These are phyloP conservation scores for Nixonia krombeini DNA, from an alignment of 1,140 invertebrate genomes.

Conservation along the genomic window DNA sequence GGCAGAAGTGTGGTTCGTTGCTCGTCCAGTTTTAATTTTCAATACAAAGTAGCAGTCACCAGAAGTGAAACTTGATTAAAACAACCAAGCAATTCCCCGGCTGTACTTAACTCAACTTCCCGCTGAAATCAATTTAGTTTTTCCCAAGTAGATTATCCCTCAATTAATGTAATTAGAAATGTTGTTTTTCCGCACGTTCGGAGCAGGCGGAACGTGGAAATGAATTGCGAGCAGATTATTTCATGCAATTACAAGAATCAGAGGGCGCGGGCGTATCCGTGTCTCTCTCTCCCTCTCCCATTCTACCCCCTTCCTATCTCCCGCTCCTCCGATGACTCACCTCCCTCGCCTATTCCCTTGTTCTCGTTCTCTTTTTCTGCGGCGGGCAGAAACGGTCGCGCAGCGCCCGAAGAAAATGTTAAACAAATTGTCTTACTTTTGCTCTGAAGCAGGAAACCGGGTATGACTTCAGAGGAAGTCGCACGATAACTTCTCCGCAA, in stretches of 20 bases:
- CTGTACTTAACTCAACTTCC: too few relatives aligned
- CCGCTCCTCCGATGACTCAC: too few relatives aligned
- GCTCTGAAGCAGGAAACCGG: constrained; percentile 15
- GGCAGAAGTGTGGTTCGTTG: too few relatives aligned
- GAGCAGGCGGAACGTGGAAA: not conserved
- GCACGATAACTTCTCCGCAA: constrained; percentile 31
- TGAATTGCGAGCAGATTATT: constrained; percentile 25
- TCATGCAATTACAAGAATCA: constrained; percentile 14
- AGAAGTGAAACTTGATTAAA: too few relatives aligned
- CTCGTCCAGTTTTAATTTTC: too few relatives aligned
- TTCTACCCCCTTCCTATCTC: too few relatives aligned
- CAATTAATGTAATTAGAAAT: constrained; percentile 22
- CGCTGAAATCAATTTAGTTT: too few relatives aligned
- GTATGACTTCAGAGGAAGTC: constrained; percentile 24
- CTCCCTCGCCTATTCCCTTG: too few relatives aligned
- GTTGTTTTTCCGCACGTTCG: constrained; percentile 20
- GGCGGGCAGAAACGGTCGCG: not conserved
- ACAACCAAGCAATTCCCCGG: too few relatives aligned
- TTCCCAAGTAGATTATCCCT: constrained; percentile 23
- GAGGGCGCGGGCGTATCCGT: not conserved
- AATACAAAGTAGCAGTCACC: too few relatives aligned
- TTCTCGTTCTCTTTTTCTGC: too few relatives aligned
- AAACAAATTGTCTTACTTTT: constrained; percentile 28
- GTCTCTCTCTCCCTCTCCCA: not conserved
- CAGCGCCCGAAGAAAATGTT: constrained; percentile 11